Conservation (phyloP, 1,140 invertebrate species). For the Aphelinus atriplicis region DNA sequence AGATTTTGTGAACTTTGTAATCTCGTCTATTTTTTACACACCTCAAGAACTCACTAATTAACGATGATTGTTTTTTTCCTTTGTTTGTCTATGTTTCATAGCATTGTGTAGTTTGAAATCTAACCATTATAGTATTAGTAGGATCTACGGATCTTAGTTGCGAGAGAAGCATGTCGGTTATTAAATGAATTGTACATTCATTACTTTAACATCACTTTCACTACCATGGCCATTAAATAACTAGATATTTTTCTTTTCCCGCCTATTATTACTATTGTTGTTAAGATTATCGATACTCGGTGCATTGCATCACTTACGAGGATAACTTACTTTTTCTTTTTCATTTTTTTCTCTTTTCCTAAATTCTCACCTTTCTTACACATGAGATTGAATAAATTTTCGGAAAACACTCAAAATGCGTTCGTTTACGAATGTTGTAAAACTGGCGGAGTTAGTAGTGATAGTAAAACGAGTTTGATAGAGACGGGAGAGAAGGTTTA, state of each 20-base stretch:
- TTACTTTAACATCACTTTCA: slow-evolving; percentile 40
- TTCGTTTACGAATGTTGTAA: slow-evolving; percentile 9
- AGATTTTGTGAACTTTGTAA: slow-evolving; percentile 26
- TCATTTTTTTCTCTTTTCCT: slow-evolving; percentile 35
- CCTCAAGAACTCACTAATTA: slow-evolving; percentile 39
- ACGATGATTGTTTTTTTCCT: slow-evolving; percentile 40
- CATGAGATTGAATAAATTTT: slow-evolving; percentile 27
- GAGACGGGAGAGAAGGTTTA: too few species aligned
- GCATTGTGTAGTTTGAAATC: slow-evolving; percentile 44
- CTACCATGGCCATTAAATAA: slow-evolving; percentile 36
- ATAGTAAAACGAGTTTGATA: slow-evolving; percentile 13
- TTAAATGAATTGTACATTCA: slow-evolving; percentile 40
- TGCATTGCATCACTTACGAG: too few species aligned
- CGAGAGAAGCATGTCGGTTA: slow-evolving; percentile 42
- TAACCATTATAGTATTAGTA: slow-evolving; percentile 44
- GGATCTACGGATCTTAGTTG: slow-evolving; percentile 43
- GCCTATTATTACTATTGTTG: slow-evolving; percentile 38
- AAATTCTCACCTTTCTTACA: slow-evolving; percentile 40
- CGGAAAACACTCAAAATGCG: neutral
- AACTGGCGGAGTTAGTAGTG: slow-evolving; percentile 11
- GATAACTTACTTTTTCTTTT: too few species aligned
- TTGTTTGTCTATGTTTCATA: slow-evolving; percentile 44
- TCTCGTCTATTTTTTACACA: slow-evolving; percentile 35
- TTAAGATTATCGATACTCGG: slow-evolving; percentile 35
- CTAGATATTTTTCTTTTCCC: slow-evolving; percentile 24